Percentiles rank a stretch among this genome's conserved stretches.
These are phyloP conservation scores for Pangasius mekongensis DNA, from an alignment of 2,797 vertebrate species.

Conservation along the genomic window DNA sequence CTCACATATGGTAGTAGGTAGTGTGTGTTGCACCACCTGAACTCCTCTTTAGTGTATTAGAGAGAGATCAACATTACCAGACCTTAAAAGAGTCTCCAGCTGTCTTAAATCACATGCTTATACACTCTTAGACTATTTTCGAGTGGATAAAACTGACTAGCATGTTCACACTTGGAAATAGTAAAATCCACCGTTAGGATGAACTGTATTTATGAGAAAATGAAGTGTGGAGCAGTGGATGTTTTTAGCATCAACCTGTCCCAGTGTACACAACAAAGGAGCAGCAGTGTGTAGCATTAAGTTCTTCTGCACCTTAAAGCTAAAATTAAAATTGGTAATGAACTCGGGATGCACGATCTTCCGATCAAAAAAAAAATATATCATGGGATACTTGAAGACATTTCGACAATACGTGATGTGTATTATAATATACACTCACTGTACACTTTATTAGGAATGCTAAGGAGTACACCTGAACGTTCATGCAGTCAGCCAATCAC, in stretches of 20 bases:
- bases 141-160: not conserved
- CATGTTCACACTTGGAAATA: not conserved
- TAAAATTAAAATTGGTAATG: not conserved
- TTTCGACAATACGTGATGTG: not conserved
- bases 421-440: not conserved
- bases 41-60: not conserved
- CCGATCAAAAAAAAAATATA: not conserved
- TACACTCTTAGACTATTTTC: not conserved
- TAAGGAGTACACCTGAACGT: not conserved
- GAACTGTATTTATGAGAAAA: not conserved
- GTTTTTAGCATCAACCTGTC: not conserved
- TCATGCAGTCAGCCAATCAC: not conserved
- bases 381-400: not conserved
- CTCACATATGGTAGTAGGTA: not conserved
- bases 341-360: not conserved
- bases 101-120: not conserved
- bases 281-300: not conserved
- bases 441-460: not conserved
- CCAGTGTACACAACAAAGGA: not conserved
- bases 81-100: not conserved
- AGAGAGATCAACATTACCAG: not conserved
- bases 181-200: not conserved
- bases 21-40: slow-evolving; percentile 10
- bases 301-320: not conserved
- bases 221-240: not conserved